Conservation (phyloP, 2,797 vertebrate genomes). For the Hypotaenidia okinawae region DNA sequence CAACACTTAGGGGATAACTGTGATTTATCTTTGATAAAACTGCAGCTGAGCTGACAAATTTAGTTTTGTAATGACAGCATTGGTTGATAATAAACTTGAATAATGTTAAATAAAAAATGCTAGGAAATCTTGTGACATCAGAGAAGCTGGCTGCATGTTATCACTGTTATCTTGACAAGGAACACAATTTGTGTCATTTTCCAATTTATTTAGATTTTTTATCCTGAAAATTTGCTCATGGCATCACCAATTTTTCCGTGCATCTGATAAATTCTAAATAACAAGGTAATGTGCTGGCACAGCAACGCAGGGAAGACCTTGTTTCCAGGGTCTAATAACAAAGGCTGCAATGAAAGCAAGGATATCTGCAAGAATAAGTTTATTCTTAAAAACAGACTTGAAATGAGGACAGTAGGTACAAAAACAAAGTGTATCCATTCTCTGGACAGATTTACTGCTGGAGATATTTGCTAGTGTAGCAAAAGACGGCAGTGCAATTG, state of each 20-base stretch:
- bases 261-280: neutral
- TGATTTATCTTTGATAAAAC: neutral
- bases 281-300: neutral
- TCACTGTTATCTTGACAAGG: neutral
- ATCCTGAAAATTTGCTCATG: neutral
- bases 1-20: neutral
- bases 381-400: neutral
- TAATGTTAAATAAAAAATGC: neutral
- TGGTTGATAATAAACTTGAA: neutral
- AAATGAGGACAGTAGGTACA: neutral
- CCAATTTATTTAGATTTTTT: neutral
- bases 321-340: slow-evolving; percentile 22
- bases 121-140: neutral
- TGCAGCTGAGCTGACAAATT: neutral
- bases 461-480: neutral
- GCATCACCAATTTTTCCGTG: neutral
- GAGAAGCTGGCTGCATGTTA: neutral
- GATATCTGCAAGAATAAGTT: slow-evolving; percentile 12
- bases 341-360: slow-evolving; percentile 24
- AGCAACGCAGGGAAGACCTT: neutral
- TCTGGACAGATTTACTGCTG: neutral
- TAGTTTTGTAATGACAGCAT: neutral
- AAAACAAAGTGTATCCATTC: neutral
- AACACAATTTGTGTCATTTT: neutral
- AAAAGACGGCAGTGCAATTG: neutral